Base-by-base conservation (phyloP, 2,113 vertebrate genomes). In the Anhinga rufa region DNA sequence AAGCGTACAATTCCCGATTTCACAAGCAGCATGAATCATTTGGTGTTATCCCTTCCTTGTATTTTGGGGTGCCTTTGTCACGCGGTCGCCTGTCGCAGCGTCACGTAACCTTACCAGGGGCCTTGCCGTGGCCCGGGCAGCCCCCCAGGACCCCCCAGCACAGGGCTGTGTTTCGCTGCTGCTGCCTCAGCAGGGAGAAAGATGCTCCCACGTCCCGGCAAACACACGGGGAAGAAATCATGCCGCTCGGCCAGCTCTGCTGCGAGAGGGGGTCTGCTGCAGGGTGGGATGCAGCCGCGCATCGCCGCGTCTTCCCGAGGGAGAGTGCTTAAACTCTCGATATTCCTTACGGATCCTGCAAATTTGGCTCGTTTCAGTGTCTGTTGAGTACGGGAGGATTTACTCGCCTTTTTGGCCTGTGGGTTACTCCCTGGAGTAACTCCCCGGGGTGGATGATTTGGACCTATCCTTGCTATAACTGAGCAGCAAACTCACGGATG, bases 1-100 rank as follows among this genome's bases (percentile, higher is more conserved):
- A 19, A n/a, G 32, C 1, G 3, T 4, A 4, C 46, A 3, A 8
- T 6, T 21, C 31, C 71, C 14, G 12, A 11, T 61, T 31, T 20
- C 52, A 7, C 44, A 13, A 38, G 65, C 1, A 1, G 5, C 0
- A 6, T 15, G 21, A 54, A n/a, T 8, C 13, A 0, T 12, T 29
- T 3, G 9, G 32, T 12, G 2, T 32, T 9, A 10, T 6, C 10
- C 55, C 18, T 29, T 16, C 65, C 78, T 52, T 17, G 14, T 14
- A 14, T n/a, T 44, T 44, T 29, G 32, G 44, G 26, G 20, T 5
- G 25, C n/a, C 17, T 61, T 25, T 48, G 34, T 10, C 36, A 11
- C 4, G 31, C 9, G 48, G 55, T 28, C 8, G 2, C 42, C 42
- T 22, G 14, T 46, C 7, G 9, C 38, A 44, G 36, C 52, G 48